Percentiles rank a stretch among this genome's conserved stretches.
Conservation (phyloP, 2,888 invertebrate species). For the Eulithis testata region DNA sequence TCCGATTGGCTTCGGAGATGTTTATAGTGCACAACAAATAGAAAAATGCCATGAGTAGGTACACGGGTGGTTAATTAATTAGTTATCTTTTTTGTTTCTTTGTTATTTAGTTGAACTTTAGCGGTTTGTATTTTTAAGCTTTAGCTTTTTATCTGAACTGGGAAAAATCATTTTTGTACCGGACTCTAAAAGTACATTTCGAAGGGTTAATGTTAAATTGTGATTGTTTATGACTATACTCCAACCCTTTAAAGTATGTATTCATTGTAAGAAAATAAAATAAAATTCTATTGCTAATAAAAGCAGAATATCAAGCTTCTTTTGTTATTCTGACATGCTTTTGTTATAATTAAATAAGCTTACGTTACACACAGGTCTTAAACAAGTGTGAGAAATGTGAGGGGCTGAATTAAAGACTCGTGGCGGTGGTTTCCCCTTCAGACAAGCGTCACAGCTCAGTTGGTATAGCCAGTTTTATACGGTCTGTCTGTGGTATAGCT, state of each 20-base stretch:
- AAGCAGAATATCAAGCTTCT: conserved; percentile 16
- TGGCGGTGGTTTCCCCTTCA: background rate
- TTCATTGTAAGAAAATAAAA: background rate
- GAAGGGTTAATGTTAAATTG: no score
- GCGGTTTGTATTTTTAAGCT: no score
- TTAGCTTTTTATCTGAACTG: no score
- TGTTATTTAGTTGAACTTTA: no score
- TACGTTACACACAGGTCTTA: conserved; percentile 13
- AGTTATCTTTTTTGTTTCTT: background rate
- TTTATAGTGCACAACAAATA: conserved; percentile 35
- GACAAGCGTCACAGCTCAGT: background rate
- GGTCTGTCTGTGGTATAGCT: no score
- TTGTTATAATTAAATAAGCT: conserved; percentile 28
- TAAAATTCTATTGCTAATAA: conserved; percentile 20
- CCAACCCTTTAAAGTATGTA: background rate
- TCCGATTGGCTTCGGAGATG: conserved; percentile 48
- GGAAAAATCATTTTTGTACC: no score
- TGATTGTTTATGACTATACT: no score
- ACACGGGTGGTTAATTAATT: conserved; percentile 8
- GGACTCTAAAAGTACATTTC: no score
- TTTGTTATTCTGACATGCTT: conserved; percentile 24
- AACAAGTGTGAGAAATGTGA: conserved; percentile 57
- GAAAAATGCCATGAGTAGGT: conserved; percentile 6
- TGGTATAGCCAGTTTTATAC: background rate
- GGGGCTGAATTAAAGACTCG: background rate